Percentiles rank a stretch among this genome's conserved stretches.
Conservation (phyloP, 2,888 invertebrate genomes). For the Drosophila fulvimacula region DNA sequence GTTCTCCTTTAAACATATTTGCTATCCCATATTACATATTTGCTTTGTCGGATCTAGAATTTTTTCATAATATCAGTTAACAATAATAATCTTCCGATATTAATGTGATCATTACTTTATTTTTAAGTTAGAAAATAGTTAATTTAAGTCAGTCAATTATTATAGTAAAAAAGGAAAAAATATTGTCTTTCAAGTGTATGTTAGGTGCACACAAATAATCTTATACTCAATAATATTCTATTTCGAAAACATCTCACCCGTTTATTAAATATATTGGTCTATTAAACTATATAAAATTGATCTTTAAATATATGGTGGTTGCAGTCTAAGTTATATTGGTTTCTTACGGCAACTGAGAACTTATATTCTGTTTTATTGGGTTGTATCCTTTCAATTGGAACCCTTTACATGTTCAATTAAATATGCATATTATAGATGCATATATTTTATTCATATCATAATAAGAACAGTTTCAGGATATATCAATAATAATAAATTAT, state of each 20-base stretch:
- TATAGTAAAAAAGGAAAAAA: background rate
- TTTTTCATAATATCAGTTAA: background rate
- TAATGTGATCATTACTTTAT: constrained; percentile 6
- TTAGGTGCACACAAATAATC: background rate
- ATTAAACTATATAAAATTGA: background rate
- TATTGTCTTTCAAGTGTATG: background rate
- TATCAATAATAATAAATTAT: background rate
- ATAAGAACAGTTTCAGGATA: no score
- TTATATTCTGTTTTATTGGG: background rate
- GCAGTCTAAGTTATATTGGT: no score
- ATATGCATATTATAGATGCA: background rate
- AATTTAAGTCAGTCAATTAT: constrained; percentile 7
- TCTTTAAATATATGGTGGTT: background rate
- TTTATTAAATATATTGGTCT: background rate
- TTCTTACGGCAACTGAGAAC: no score
- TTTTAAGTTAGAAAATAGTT: background rate
- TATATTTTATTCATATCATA: background rate
- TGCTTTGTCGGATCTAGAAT: background rate
- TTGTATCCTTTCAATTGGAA: background rate
- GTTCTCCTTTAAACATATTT: no score
- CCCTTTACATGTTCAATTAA: background rate
- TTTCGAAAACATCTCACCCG: background rate
- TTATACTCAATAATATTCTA: background rate
- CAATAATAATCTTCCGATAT: constrained; percentile 6
- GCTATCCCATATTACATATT: no score